Evolutionary conservation across 2,113 vertebrate species (phyloP), one percentile per base, ranked within the genome.

Genomic region (Neolamprologus longior): DNA sequence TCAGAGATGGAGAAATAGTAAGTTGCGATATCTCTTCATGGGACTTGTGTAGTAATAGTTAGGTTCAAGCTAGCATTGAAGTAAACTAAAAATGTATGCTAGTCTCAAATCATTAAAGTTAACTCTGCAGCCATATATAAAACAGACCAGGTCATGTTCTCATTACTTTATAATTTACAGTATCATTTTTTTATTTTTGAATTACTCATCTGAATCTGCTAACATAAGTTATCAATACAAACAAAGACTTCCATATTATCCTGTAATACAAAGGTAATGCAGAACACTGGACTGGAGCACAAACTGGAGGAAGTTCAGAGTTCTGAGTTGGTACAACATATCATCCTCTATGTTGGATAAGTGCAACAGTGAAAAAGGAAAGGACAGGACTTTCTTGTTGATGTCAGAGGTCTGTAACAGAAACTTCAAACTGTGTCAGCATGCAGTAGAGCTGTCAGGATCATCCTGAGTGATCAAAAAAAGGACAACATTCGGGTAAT

Each of bases 361-460:
- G 45, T 35, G 11, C 8, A n/a, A 79, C 54, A 35, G 45, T 47
- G 11, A 17, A 50, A 63, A 68, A 7, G 33, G 24, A 53, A 54
- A 50, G 8, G 17, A 5, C 53, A 57, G 17, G 66, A 31, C 31
- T 52, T 53, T 66, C 53, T 68, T 33, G 40, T 73, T 26, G n/a
- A 80, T 86, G 53, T 88, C 76, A 84, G 31, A 19, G 76, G 81
- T 78, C 83, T 54, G 7, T 55, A n/a, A 80, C 4, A 90, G 42
- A 57, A 81, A 90, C 71, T 4, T 76, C 66, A 86, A 82, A 68
- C 76, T 15, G 73, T 81, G 73, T 33, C 26, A 82, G 73, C 90
- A 89, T 93, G 91, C 91, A 90, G 83, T 1, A 83, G 86, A 57
- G 45, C 40, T 26, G 40, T 52, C 15, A 28, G 45, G 73, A n/a